Conservation (phyloP, 2,888 invertebrate genomes). For the Biston stratarius region DNA sequence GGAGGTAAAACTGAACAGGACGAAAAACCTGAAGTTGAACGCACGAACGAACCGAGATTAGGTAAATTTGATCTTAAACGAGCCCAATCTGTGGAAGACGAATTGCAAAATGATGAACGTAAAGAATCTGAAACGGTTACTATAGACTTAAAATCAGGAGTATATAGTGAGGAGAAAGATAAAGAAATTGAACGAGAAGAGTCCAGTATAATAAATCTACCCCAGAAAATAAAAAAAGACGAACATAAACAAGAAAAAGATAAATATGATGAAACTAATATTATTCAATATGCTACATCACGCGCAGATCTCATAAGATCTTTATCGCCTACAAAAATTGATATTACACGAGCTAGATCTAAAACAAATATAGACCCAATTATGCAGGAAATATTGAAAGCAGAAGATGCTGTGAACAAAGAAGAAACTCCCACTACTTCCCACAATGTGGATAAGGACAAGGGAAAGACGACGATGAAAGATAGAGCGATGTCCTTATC, state of each 20-base stretch:
- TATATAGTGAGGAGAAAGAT: not conserved
- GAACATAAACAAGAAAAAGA: not conserved
- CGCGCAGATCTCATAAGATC: not conserved
- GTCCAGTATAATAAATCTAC: not conserved
- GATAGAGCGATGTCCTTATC: not conserved
- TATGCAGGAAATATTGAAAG: not conserved
- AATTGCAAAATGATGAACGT: not conserved
- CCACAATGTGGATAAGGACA: not conserved
- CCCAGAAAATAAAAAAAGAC: not conserved
- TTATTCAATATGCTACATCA: not conserved
- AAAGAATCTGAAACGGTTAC: not conserved
- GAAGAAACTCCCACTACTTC: not conserved
- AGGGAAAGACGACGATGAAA: not conserved
- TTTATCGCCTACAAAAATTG: not conserved
- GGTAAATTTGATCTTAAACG: not conserved
- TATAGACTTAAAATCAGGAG: not conserved
- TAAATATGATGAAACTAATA: conserved; percentile 3
- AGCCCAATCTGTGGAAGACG: not conserved
- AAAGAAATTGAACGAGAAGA: conserved; percentile 3
- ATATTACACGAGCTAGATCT: not conserved
- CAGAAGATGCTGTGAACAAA: not conserved
- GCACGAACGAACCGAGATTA: not conserved
- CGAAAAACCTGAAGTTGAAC: not conserved
- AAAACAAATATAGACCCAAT: not conserved
- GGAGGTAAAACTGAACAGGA: not conserved